phyloP scores from a whole-genome alignment of 2,797 vertebrate genomes.

The Ambastaia sidthimunki region DNA sequence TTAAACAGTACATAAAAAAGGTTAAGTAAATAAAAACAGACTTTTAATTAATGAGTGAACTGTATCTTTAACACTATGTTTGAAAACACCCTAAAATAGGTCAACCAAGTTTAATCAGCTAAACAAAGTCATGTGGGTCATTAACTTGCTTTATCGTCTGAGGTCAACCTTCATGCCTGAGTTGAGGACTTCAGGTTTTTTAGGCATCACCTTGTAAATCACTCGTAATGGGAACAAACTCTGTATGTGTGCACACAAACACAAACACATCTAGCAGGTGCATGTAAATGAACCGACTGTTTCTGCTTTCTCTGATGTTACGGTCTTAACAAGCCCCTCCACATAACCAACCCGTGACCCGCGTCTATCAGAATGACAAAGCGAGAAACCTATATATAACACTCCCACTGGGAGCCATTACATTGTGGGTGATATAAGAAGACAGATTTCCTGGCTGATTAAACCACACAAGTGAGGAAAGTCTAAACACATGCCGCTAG shows the following conservation, averaged over 20 bases:
- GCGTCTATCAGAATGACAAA: constrained; percentile 51
- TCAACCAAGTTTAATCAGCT: constrained; percentile 12
- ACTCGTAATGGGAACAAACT: constrained; percentile 19
- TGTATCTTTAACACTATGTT: not conserved
- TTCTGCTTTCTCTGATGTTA: constrained; percentile 43
- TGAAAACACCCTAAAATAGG: not conserved
- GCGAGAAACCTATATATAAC: constrained; percentile 42
- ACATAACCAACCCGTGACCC: constrained; percentile 57
- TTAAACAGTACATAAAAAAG: not conserved
- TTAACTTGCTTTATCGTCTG: constrained; percentile 28
- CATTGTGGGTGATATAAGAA: constrained; percentile 65
- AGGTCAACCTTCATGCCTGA: constrained; percentile 35
- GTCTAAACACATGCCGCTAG: constrained; percentile 60
- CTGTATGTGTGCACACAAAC: constrained; percentile 36
- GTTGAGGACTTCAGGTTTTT: constrained; percentile 18
- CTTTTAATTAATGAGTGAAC: not conserved
- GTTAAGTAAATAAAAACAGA: not conserved
- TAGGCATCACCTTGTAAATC: constrained; percentile 27
- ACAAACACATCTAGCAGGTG: constrained; percentile 51
- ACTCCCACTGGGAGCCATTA: constrained; percentile 73
- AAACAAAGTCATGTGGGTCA: not conserved
- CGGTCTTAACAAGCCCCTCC: constrained; percentile 50
- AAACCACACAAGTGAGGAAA: constrained; percentile 41
- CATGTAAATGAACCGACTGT: constrained; percentile 35
- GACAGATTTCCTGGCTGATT: constrained; percentile 56